phyloP scores from a whole-genome alignment of 2,888 invertebrate genomes.

The Emmelina monodactyla region DNA sequence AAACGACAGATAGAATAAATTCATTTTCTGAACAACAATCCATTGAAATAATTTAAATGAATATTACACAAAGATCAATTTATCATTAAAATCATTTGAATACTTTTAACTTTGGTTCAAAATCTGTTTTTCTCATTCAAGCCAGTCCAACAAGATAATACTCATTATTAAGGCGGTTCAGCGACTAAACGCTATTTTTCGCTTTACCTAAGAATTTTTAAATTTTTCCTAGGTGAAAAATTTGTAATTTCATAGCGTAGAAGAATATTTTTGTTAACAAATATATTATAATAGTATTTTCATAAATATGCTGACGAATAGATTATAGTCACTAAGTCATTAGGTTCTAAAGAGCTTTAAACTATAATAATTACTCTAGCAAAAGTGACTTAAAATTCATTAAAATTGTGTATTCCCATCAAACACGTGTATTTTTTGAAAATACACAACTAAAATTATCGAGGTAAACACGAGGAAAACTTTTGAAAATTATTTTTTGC shows the following conservation, averaged over 20 bases:
- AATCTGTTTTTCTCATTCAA: too few species aligned
- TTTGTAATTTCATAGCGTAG: slow-evolving; percentile 58
- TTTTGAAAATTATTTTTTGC: background rate
- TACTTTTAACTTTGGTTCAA: too few species aligned
- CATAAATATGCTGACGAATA: slow-evolving; percentile 39
- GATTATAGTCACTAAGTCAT: slow-evolving; percentile 36
- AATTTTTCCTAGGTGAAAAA: slow-evolving; percentile 41
- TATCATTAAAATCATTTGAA: too few species aligned
- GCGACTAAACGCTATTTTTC: slow-evolving; percentile 36
- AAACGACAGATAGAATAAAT: too few species aligned
- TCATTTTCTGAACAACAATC: too few species aligned
- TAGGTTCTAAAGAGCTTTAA: slow-evolving; percentile 45
- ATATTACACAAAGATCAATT: too few species aligned
- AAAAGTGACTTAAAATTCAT: slow-evolving; percentile 33
- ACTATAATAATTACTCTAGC: slow-evolving; percentile 44
- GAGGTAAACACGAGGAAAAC: slow-evolving; percentile 19
- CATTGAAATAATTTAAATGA: too few species aligned
- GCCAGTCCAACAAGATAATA: slow-evolving; percentile 23
- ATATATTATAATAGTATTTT: slow-evolving; percentile 38
- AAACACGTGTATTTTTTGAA: too few species aligned
- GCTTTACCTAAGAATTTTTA: slow-evolving; percentile 41
- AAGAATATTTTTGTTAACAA: slow-evolving; percentile 60
- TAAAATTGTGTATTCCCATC: slow-evolving; percentile 31
- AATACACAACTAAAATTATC: slow-evolving; percentile 2
- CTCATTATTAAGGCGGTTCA: slow-evolving; percentile 29